phyloP scores from a whole-genome alignment of 1,140 invertebrate species.

The Copidosoma floridanum region DNA sequence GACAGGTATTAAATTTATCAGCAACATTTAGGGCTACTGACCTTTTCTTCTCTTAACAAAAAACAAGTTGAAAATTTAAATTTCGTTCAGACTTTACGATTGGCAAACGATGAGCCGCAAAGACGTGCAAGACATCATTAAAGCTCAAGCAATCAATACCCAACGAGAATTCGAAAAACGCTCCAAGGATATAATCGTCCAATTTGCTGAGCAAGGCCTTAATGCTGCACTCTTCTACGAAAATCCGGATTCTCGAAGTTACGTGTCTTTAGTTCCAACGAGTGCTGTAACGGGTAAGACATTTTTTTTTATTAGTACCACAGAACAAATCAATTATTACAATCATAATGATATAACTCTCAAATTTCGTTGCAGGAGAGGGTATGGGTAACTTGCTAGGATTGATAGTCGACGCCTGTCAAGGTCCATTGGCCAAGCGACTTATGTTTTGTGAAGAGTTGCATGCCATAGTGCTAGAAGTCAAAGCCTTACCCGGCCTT shows the following conservation, averaged over 20 bases:
- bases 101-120: conserved; percentile 90
- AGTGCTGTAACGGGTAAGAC: conserved; percentile 84
- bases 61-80: background rate
- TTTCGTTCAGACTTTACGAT: conserved; percentile 73
- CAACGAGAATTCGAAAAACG: conserved; percentile 93
- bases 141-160: conserved; percentile 84
- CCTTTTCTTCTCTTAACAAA: too few species aligned
- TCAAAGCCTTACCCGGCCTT: conserved; percentile 95
- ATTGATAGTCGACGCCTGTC: conserved; percentile 89
- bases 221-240: conserved; percentile 95
- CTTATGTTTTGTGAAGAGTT: conserved; percentile 92
- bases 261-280: conserved; percentile 95
- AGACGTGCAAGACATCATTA: conserved; percentile 89
- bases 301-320: background rate
- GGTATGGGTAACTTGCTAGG: conserved; percentile 98
- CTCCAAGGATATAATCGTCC: conserved; percentile 81
- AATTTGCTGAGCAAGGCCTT: conserved; percentile 94
- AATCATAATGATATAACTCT: too few species aligned
- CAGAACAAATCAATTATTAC: background rate
- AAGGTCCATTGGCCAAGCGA: conserved; percentile 85
- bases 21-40: background rate
- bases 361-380: conserved; percentile 64
- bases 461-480: conserved; percentile 97
- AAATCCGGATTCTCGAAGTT: conserved; percentile 90
- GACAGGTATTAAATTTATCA: conserved; percentile 61